phyloP scores from a whole-genome alignment of 2,797 vertebrate genomes.

The Aulostomus chinensis region DNA sequence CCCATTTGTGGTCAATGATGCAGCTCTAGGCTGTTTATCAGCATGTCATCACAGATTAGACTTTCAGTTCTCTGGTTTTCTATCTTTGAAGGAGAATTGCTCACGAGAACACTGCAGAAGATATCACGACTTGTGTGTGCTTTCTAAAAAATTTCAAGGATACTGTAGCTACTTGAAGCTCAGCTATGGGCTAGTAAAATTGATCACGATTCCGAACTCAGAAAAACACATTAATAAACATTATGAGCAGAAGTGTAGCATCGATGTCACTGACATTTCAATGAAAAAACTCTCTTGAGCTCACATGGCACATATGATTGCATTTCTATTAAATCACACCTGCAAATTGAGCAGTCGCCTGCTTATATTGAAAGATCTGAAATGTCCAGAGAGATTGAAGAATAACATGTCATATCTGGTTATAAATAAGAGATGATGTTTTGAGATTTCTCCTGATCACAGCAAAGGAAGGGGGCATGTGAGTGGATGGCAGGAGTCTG shows the following conservation, averaged over 20 bases:
- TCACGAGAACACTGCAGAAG: constrained; percentile 11
- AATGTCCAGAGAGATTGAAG: constrained; percentile 61
- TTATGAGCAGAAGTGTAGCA: constrained; percentile 33
- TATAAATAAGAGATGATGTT: constrained; percentile 74
- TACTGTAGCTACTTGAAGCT: constrained; percentile 13
- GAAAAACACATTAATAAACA: constrained; percentile 57
- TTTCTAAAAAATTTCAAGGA: constrained; percentile 6
- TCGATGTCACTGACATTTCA: constrained; percentile 25
- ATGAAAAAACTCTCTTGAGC: constrained; percentile 29
- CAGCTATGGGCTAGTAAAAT: constrained; percentile 14
- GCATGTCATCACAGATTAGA: constrained; percentile 59
- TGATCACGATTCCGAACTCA: constrained; percentile 13
- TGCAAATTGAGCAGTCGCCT: constrained; percentile 33
- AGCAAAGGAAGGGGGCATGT: constrained; percentile 36
- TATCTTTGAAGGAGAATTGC: constrained; percentile 11
- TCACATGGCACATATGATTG: constrained; percentile 27
- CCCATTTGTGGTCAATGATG: constrained; percentile 57
- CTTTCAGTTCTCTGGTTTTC: constrained; percentile 43
- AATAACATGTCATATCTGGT: constrained; percentile 51
- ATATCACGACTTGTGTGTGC: background rate
- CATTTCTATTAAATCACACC: constrained; percentile 45
- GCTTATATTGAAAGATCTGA: constrained; percentile 44
- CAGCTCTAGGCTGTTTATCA: constrained; percentile 55
- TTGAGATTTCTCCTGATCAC: constrained; percentile 67
- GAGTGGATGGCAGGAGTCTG: constrained; percentile 40